phyloP scores from a whole-genome alignment of 2,888 invertebrate genomes.

The Hydroisotoma schaefferi region DNA sequence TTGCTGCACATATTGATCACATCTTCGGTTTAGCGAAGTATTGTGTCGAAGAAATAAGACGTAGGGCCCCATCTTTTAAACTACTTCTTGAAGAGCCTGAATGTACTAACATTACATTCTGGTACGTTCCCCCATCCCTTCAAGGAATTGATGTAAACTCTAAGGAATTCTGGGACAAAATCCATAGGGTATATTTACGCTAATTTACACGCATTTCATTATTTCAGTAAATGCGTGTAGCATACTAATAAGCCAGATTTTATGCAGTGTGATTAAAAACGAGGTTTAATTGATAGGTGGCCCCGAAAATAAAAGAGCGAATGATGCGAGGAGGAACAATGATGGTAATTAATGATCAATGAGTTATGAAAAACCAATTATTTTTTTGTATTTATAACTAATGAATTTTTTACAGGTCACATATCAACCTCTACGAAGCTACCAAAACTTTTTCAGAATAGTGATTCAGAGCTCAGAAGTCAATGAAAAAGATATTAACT shows the following conservation, averaged over 20 bases:
- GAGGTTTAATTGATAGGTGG: slow-evolving; percentile 59
- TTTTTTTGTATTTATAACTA: no score
- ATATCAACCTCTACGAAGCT: slow-evolving; percentile 80
- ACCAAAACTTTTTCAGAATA: slow-evolving; percentile 92
- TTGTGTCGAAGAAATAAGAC: slow-evolving; percentile 65
- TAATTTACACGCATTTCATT: neutral
- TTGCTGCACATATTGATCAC: slow-evolving; percentile 72
- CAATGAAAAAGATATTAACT: slow-evolving; percentile 76
- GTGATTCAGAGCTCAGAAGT: slow-evolving; percentile 88
- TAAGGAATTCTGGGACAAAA: slow-evolving; percentile 39
- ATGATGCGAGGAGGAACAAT: slow-evolving; percentile 88
- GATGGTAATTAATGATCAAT: no score
- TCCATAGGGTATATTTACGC: slow-evolving; percentile 34
- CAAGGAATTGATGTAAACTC: slow-evolving; percentile 45
- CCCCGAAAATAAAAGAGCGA: slow-evolving; percentile 85
- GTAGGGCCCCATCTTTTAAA: slow-evolving; percentile 65
- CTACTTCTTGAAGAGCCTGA: slow-evolving; percentile 75
- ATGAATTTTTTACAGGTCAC: no score
- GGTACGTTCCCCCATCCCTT: slow-evolving; percentile 82
- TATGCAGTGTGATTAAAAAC: neutral
- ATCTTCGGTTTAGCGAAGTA: slow-evolving; percentile 71
- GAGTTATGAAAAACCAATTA: no score
- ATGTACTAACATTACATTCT: slow-evolving; percentile 93
- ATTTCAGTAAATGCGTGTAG: neutral
- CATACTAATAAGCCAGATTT: neutral